These are phyloP conservation scores for Toxotes lorentzi DNA, from an alignment of 2,797 vertebrate genomes.

Conservation along the genomic window DNA sequence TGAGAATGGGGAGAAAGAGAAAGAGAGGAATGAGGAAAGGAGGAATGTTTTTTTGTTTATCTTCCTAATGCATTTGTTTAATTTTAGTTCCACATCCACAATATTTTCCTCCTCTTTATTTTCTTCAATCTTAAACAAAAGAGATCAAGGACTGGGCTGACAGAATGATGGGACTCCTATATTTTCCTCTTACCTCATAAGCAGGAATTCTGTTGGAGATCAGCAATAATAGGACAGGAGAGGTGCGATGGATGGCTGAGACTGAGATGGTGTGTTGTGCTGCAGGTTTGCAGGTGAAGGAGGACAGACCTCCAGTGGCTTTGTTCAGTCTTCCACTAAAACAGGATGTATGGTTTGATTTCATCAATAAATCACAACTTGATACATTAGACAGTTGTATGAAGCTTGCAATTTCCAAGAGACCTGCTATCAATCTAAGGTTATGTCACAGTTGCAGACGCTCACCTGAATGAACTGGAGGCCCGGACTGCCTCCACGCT, in stretches of 20 bases:
- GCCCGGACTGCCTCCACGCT: conserved; percentile 10
- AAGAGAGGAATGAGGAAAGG: not conserved
- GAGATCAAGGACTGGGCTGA: not conserved
- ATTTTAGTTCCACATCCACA: not conserved
- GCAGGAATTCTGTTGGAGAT: conserved; percentile 89
- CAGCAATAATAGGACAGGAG: conserved; percentile 79
- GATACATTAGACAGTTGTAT: not conserved
- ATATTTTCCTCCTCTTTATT: not conserved
- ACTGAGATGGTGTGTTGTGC: not conserved
- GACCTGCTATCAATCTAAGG: not conserved
- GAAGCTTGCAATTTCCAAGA: not conserved
- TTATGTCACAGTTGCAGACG: not conserved
- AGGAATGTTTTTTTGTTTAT: not conserved
- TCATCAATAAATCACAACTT: not conserved
- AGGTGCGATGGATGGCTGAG: not conserved
- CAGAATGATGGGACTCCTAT: not conserved
- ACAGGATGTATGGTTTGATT: not conserved
- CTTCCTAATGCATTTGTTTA: not conserved
- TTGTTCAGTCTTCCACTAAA: conserved; percentile 31
- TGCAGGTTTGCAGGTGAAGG: conserved; percentile 45
- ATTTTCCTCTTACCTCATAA: conserved; percentile 84
- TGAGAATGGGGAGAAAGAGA: not conserved
- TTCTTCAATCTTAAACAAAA: not conserved
- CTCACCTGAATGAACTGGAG: conserved; percentile 56
- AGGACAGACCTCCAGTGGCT: conserved; percentile 19